Conservation (phyloP, 2,797 vertebrate species). For the Poecilia gillii region DNA sequence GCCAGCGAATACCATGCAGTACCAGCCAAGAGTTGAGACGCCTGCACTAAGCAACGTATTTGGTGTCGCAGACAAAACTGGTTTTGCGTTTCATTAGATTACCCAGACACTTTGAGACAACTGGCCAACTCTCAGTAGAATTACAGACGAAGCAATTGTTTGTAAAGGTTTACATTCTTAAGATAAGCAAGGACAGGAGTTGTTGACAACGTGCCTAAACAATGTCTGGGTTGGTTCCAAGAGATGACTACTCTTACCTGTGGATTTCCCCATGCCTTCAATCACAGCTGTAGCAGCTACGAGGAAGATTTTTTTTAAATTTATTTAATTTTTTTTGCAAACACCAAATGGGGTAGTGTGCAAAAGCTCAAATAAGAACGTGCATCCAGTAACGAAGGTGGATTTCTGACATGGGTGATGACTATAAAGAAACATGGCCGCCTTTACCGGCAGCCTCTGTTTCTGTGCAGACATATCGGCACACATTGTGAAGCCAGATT, state of each 20-base stretch:
- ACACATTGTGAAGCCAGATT: conserved; percentile 9
- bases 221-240: conserved; percentile 67
- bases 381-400: neutral
- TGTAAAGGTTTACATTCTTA: conserved; percentile 74
- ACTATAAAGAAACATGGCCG: neutral
- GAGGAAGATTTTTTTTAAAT: neutral
- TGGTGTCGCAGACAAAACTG: conserved; percentile 73
- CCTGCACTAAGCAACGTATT: conserved; percentile 67
- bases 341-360: conserved; percentile 23
- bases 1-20: conserved; percentile 69
- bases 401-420: neutral
- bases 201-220: conserved; percentile 73
- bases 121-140: conserved; percentile 75
- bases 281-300: conserved; percentile 45
- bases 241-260: conserved; percentile 61
- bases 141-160: conserved; percentile 76
- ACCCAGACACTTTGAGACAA: conserved; percentile 79
- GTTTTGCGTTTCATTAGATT: conserved; percentile 76
- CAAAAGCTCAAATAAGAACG: conserved; percentile 39
- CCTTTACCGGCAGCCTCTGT: conserved; percentile 4
- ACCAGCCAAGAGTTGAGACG: conserved; percentile 67
- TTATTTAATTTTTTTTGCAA: conserved; percentile 7
- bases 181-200: conserved; percentile 75
- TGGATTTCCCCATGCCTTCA: conserved; percentile 71
- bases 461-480: conserved; percentile 5